phyloP scores from a whole-genome alignment of 2,797 vertebrate species.

The Crenuchus spilurus region DNA sequence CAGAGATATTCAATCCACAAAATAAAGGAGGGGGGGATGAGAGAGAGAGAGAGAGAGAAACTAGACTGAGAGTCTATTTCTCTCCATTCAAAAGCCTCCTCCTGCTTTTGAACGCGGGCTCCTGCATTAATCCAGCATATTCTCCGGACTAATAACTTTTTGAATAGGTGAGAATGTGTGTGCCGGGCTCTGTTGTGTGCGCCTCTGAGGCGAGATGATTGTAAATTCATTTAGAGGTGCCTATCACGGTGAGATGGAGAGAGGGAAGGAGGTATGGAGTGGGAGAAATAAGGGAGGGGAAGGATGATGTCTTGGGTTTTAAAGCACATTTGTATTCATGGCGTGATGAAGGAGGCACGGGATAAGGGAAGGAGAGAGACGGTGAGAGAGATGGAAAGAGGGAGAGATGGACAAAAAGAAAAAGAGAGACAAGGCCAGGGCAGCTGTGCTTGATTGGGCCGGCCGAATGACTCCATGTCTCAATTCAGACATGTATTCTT shows the following conservation, averaged over 20 bases:
- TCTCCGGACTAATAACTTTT: constrained; percentile 53
- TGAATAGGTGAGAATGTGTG: constrained; percentile 43
- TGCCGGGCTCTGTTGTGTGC: constrained; percentile 36
- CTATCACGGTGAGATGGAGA: constrained; percentile 50
- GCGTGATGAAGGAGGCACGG: constrained; percentile 45
- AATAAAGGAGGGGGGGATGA: constrained; percentile 31
- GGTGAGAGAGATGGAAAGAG: constrained; percentile 32
- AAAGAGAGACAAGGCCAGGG: not conserved
- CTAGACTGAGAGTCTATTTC: constrained; percentile 3
- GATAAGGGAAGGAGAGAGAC: constrained; percentile 43
- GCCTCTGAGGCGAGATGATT: constrained; percentile 46
- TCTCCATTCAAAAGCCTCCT: constrained; percentile 33
- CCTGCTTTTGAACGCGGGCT: constrained; percentile 32
- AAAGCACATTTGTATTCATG: constrained; percentile 66
- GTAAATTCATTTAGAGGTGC: constrained; percentile 58
- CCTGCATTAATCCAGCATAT: constrained; percentile 46
- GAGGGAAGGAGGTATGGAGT: constrained; percentile 33
- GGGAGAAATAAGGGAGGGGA: constrained; percentile 26
- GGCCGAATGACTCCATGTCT: not conserved
- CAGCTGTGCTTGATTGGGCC: not conserved
- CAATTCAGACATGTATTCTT: not conserved
- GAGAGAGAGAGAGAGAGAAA: constrained; percentile 8
- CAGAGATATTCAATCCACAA: constrained; percentile 40
- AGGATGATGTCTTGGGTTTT: constrained; percentile 57
- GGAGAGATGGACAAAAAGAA: not conserved